Conservation (phyloP, 2,888 invertebrate genomes). For the Dexiosoma caninum region DNA sequence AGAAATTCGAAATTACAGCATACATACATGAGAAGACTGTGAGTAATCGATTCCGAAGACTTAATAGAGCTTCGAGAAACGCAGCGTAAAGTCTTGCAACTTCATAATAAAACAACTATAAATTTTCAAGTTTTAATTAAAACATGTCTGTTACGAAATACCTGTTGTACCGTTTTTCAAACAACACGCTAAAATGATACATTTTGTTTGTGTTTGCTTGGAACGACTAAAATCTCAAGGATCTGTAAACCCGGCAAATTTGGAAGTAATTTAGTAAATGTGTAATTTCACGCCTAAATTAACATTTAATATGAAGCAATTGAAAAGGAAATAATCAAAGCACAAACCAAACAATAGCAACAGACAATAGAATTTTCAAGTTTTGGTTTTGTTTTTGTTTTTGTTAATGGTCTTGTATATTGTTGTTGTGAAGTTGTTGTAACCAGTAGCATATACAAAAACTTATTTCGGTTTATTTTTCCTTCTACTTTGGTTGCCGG, state of each 20-base stretch:
- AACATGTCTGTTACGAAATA: not conserved
- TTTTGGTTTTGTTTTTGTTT: not conserved
- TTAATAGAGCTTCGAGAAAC: too few relatives aligned
- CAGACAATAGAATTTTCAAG: not conserved
- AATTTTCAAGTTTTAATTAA: too few relatives aligned
- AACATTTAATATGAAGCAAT: conserved; percentile 71
- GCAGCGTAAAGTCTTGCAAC: too few relatives aligned
- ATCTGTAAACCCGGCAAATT: not conserved
- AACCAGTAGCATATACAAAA: conserved; percentile 44
- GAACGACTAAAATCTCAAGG: conserved; percentile 1
- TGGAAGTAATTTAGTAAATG: conserved; percentile 65
- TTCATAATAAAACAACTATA: too few relatives aligned
- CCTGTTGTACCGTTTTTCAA: not conserved
- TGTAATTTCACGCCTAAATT: conserved; percentile 75
- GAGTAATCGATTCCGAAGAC: too few relatives aligned
- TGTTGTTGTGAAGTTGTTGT: not conserved
- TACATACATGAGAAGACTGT: too few relatives aligned
- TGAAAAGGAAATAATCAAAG: conserved; percentile 31
- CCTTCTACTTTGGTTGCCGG: not conserved
- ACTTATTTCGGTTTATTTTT: conserved; percentile 32
- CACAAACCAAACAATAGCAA: conserved; percentile 35
- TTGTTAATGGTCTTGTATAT: conserved; percentile 15
- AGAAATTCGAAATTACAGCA: too few relatives aligned
- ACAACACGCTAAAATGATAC: not conserved
- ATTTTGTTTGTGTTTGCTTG: conserved; percentile 13